Conservation (phyloP, 2,797 vertebrate genomes). For the Acanthiza pusilla region DNA sequence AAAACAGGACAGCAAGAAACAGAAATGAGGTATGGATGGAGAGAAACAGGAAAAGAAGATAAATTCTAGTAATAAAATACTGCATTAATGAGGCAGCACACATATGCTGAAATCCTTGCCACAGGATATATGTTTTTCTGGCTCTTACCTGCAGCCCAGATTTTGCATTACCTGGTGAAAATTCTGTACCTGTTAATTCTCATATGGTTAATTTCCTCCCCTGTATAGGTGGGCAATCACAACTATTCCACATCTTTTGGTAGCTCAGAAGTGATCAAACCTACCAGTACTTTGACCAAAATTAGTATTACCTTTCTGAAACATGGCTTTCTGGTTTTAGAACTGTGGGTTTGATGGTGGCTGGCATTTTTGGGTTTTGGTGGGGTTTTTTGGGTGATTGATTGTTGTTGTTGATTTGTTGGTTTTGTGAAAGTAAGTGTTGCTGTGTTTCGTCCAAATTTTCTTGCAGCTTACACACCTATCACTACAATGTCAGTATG, state of each 20-base stretch:
- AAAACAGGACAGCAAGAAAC: background rate
- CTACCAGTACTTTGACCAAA: background rate
- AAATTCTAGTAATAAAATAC: background rate
- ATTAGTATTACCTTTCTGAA: background rate
- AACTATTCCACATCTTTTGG: background rate
- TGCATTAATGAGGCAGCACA: background rate
- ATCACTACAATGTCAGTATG: background rate
- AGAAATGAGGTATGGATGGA: background rate
- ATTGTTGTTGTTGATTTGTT: background rate
- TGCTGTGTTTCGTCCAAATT: background rate
- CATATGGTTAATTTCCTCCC: background rate
- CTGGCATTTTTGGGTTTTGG: background rate
- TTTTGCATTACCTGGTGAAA: background rate
- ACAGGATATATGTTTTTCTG: background rate
- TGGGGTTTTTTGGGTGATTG: background rate
- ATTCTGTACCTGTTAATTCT: background rate
- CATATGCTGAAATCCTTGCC: background rate
- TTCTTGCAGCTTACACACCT: background rate
- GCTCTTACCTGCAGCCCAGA: background rate
- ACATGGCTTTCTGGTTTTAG: background rate
- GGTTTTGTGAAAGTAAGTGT: background rate
- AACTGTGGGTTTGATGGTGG: background rate
- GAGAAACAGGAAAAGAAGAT: background rate
- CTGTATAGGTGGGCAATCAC: too few relatives aligned
- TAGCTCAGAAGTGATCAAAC: background rate